Conservation (phyloP, 2,797 vertebrate genomes). For the Lerista edwardsae region DNA sequence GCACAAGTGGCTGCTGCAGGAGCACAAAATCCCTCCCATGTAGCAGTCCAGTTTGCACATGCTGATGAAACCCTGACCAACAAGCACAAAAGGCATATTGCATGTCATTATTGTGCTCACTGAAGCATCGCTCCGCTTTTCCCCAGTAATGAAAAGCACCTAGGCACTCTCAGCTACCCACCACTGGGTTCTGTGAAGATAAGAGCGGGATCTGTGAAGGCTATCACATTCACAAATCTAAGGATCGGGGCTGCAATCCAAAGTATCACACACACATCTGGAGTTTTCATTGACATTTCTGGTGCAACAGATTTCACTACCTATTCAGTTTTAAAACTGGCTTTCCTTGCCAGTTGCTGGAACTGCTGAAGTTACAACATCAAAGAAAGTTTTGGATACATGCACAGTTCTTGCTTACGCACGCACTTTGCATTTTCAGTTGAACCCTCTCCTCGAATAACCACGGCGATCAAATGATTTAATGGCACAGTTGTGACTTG, state of each 20-base stretch:
- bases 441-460: background rate
- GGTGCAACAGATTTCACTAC: background rate
- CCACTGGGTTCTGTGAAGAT: background rate
- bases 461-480: constrained; percentile 12
- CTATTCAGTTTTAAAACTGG: background rate
- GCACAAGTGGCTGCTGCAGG: background rate
- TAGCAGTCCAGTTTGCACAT: background rate
- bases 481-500: background rate
- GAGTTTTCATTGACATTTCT: background rate
- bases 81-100: background rate
- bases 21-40: background rate
- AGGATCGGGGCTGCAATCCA: background rate
- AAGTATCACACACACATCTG: background rate
- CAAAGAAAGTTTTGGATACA: background rate
- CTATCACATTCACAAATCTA: background rate
- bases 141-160: background rate
- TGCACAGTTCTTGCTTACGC: background rate
- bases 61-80: background rate
- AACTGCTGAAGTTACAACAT: background rate
- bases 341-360: background rate
- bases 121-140: background rate
- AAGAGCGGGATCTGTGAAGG: background rate
- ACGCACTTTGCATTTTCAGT: background rate
- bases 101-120: background rate
- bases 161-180: background rate